Evolutionary conservation across 1,140 invertebrate genomes (phyloP), one percentile per base, ranked within the genome.

Genomic region (Hestina assimilis): DNA sequence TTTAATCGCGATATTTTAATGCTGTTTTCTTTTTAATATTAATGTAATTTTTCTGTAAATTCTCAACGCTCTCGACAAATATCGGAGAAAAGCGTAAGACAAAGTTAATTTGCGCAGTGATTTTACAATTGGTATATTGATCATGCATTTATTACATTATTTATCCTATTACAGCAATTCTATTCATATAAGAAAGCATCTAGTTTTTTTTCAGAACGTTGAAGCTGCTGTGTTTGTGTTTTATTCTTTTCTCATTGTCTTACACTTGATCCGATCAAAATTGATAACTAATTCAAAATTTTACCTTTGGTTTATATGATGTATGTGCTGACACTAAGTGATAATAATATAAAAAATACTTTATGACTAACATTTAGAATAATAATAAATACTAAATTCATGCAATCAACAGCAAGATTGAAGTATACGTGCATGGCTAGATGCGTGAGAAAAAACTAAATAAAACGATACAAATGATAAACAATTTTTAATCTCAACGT

Each of bases 1-100:
- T 50, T 59, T 59, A 55, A 23, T 73, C 73, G 69, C 73, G 75
- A 60, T 29, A 57, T 29, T 62, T 68, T 56, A 57, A 61, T 68
- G 62, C n/a, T n/a, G n/a, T n/a, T 67, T 51, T 41, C 53, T 59
- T 53, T 56, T 61, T 40, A 43, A 45, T 55, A 7, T 29, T 57
- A 14, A 38, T 50, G 35, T 59, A 48, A 23, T 35, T 67, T 66
- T 66, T 45, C 62, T 75, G 85, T 88, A 88, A 88, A 88, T 88
- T 88, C 83, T 88, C 83, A 88, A 88, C 85, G 83, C 85, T 84
- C 85, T 88, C 85, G 82, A 88, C 80, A 85, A 83, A 73, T 69
- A 75, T 70, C 77, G 64, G 75, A 69, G 66, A 59, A 53, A 78
- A 83, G 77, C 84, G 80, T 81, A 85, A 83, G 81, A 83, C 79